phyloP scores from a whole-genome alignment of 2,888 invertebrate species.

The Lycia hirtaria region DNA sequence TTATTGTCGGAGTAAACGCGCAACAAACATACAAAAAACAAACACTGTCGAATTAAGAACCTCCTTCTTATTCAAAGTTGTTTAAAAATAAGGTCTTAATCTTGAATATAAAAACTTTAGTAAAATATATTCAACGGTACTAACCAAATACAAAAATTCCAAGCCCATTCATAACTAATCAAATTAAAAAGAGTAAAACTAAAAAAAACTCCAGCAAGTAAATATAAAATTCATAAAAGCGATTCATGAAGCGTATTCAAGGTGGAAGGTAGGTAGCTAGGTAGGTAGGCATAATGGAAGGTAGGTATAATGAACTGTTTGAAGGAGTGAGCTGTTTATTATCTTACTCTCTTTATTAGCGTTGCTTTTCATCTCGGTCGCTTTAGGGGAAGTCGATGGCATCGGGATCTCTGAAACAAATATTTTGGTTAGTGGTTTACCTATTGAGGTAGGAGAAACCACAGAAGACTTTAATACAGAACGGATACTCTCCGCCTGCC shows the following conservation, averaged over 20 bases:
- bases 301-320: conserved; percentile 36
- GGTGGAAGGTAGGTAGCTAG: conserved; percentile 4
- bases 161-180: conserved; percentile 11
- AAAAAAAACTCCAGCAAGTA: conserved; percentile 7
- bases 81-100: no score
- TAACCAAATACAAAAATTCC: background rate
- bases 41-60: no score
- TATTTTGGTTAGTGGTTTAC: conserved; percentile 6
- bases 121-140: background rate
- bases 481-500: no score
- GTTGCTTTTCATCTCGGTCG: conserved; percentile 91
- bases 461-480: no score
- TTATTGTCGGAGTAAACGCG: no score
- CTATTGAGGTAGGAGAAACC: background rate
- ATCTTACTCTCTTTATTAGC: conserved; percentile 90
- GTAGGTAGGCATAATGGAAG: no score
- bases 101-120: no score
- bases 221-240: conserved; percentile 21
- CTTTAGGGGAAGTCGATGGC: conserved; percentile 93
- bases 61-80: no score
- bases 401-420: conserved; percentile 90
- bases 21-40: no score
- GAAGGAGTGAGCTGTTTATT: conserved; percentile 46
- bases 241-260: conserved; percentile 7
- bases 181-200: conserved; percentile 20